Base-by-base conservation (phyloP, 2,888 invertebrate species). In the Melinopterus prodromus region DNA sequence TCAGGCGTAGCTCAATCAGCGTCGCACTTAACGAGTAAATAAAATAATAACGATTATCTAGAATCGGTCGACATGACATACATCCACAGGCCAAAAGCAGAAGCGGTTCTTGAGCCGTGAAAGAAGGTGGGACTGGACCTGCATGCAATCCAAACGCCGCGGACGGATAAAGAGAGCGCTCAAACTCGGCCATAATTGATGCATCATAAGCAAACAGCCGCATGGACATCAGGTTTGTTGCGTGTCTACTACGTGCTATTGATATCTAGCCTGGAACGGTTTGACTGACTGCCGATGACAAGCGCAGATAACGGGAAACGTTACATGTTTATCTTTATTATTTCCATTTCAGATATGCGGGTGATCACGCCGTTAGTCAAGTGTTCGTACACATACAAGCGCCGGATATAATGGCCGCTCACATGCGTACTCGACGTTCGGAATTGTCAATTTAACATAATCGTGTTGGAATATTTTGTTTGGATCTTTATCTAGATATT, bases 291-390 rank as follows among this genome's bases (percentile, higher is more conserved):
- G 53, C 53, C 53, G 53, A 53, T 53, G 53, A 53, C 53, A 53
- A 53, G 53, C 12, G 12, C 7, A 53, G 53, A 53, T 53, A 53
- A 53, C 53, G 7, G 53, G 53, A 9, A 53, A 53, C 53, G 53
- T 53, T 53, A 53, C 53, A 53, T 53, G 53, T 53, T 53, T 53
- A 53, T 53, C 53, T 53, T 53, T 53, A 53, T 53, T 53, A 53
- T 53, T 53, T 53, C 53, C 53, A 53, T 53, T 53, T 1, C 9
- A 53, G 53, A 53, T 53, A 53, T 53, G 53, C 53, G 53, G 53
- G 53, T 53, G 53, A 53, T 53, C 53, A 53, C 53, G 53, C 9
- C 12, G 53, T 12, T 53, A 53, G 53, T 53, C 53, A 53, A 53
- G 53, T 53, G 53, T 12, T 53, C 53, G 53, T 53, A 53, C 12